Evolutionary conservation across 1,140 invertebrate species (phyloP), one percentile per base, ranked within the genome.

Genomic region (Drosophila sp.): DNA sequence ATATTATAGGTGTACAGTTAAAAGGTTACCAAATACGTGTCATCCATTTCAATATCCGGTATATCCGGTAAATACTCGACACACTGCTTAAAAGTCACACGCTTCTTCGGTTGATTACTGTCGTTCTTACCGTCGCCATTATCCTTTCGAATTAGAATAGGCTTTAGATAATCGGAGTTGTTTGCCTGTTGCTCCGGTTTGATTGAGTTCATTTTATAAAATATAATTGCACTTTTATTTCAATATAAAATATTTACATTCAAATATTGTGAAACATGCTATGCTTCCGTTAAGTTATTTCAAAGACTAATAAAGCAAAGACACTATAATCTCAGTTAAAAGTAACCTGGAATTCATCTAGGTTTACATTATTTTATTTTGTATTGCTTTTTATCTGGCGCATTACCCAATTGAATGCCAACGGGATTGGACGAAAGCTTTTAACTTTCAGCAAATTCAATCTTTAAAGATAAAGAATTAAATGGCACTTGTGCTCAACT

Each of bases 51-150:
- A 21, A 57, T 11, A 13, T 67, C 14, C 13, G 41, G 18, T 29
- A 56, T 51, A 0, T 67, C 66, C 4, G 76, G 36, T 72, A 82
- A 6, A 36, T 53, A 61, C 21, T 79, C 36, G 3, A 78, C 62
- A 25, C 59, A 46, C 11, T 67, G 54, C n/a, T 84, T 58, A 9
- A 84, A 83, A 2, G 40, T 59, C 0, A 83, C 80, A 0, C 25
- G 36, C 7, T 83, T 83, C 21, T 51, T 76, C 0, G 27, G 13
- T 14, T 21, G 29, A 5, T n/a, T 50, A n/a, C 1, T 1, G 0
- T n/a, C 18, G 1, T 16, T 40, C 11, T 63, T 18, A 4, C 16
- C 27, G 7, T 54, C 50, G 11, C 11, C 36, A 50, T 25, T 54
- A 7, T 62, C 18, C 5, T 21, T 58, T 7, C 11, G 18, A 9